Evolutionary conservation across 1,140 invertebrate genomes (phyloP).

Genomic region (Drosophila serrata): DNA sequence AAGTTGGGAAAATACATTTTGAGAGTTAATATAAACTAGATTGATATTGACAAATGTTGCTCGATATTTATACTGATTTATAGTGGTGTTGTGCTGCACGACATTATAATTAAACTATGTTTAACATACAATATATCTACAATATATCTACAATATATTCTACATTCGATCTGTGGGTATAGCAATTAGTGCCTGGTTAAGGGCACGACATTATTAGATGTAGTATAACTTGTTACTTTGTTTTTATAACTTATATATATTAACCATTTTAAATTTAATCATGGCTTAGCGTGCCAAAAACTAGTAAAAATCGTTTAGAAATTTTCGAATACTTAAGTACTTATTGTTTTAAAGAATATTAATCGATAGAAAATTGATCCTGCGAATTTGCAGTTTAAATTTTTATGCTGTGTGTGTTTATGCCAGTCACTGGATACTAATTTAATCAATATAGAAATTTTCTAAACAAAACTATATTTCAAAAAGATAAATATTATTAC

Average conservation of each 20-base stretch:
- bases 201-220: slow-evolving; percentile 1
- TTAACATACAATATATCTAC: neutral
- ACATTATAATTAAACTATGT: neutral
- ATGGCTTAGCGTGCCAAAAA: slow-evolving; percentile 20
- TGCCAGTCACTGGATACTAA: too few relatives aligned
- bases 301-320: neutral
- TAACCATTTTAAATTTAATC: neutral
- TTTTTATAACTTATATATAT: neutral
- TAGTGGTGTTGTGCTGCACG: neutral
- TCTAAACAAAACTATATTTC: too few relatives aligned
- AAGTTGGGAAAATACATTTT: slow-evolving; percentile 16
- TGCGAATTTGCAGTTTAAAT: too few relatives aligned
- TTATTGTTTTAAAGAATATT: too few relatives aligned
- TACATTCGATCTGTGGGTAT: slow-evolving; percentile 2
- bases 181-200: neutral
- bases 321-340: neutral
- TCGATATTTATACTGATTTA: neutral
- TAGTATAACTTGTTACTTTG: too few relatives aligned
- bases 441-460: too few relatives aligned
- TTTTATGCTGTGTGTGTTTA: too few relatives aligned
- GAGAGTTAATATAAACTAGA: neutral
- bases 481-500: too few relatives aligned
- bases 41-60: neutral
- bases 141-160: too few relatives aligned
- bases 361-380: too few relatives aligned